phyloP scores from a whole-genome alignment of 2,113 vertebrate species.

The Ceratotherium simum region DNA sequence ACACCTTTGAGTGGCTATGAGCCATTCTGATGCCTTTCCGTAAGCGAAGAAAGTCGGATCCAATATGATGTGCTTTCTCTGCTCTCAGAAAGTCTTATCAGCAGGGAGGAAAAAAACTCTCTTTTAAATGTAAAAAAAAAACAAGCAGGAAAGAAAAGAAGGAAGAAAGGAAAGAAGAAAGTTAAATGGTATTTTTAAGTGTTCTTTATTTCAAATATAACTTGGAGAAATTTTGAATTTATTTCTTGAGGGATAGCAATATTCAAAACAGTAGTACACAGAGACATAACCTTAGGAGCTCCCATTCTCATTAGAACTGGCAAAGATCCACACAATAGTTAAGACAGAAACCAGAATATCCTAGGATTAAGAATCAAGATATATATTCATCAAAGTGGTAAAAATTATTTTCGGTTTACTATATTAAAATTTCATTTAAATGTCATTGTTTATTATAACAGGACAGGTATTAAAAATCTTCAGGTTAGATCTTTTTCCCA shows the following conservation, averaged over 20 bases:
- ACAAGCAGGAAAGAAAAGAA: background rate
- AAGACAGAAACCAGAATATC: background rate
- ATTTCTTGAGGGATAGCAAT: background rate
- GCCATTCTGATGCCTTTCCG: background rate
- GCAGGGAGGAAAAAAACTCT: background rate
- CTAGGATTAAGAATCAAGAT: background rate
- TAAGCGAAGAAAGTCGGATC: background rate
- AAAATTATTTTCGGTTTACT: background rate
- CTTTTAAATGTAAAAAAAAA: background rate
- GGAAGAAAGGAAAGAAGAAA: no score
- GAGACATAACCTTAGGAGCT: background rate
- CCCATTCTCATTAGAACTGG: background rate
- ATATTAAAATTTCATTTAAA: background rate
- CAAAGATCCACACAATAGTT: background rate
- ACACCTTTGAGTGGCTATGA: background rate
- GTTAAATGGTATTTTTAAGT: background rate
- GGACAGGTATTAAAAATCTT: background rate
- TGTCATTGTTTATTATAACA: background rate
- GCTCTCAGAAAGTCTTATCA: background rate
- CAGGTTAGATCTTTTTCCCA: background rate
- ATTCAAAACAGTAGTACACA: background rate
- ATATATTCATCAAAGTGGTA: background rate
- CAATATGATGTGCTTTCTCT: background rate
- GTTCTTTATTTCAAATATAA: background rate
- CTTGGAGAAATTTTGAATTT: background rate